Base-by-base conservation (phyloP, 2,888 invertebrate genomes). In the Torymus texanus region DNA sequence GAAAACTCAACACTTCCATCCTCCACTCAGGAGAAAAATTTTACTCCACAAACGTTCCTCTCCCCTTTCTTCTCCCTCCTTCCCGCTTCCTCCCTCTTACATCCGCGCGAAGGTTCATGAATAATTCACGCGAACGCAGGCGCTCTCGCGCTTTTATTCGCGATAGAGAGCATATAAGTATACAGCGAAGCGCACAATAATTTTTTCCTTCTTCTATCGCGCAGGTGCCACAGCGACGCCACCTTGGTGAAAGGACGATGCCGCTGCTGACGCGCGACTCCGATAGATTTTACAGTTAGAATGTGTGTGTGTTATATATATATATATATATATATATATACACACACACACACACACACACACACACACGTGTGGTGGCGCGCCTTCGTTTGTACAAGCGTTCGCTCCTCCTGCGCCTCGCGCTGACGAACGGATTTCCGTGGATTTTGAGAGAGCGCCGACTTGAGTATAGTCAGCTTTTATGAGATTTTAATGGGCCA, bases 261-360 rank as follows among this genome's bases (percentile, higher is more conserved):
- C 16, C 11, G n/a, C n/a, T 14, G 18, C 1, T 10, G n/a, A 21
- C 21, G 24, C 29, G 61, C 5, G 21, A 24, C 13, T 50, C 29
- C n/a, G 5, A 63, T 13, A 21, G 73, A 56, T 63, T 78, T 78
- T 78, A 78, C 74, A 73, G 68, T 78, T 78, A 73, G 21, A 24
- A 70, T 41, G 10, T 41, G 3, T 8, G 8, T 41, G 10, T 8
- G 0, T n/a, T n/a, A n/a, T n/a, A n/a, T n/a, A n/a, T n/a, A n/a
- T n/a, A n/a, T n/a, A n/a, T n/a, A n/a, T n/a, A n/a, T n/a, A n/a
- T n/a, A n/a, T n/a, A n/a, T n/a, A n/a, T n/a, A n/a, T n/a, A n/a
- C n/a, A n/a, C n/a, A n/a, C n/a, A n/a, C n/a, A n/a, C n/a, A n/a
- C n/a, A n/a, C n/a, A n/a, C n/a, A n/a, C n/a, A n/a, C n/a, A n/a